These are phyloP conservation scores for Danio choprae DNA, from an alignment of 2,797 vertebrate species.

Conservation along the genomic window DNA sequence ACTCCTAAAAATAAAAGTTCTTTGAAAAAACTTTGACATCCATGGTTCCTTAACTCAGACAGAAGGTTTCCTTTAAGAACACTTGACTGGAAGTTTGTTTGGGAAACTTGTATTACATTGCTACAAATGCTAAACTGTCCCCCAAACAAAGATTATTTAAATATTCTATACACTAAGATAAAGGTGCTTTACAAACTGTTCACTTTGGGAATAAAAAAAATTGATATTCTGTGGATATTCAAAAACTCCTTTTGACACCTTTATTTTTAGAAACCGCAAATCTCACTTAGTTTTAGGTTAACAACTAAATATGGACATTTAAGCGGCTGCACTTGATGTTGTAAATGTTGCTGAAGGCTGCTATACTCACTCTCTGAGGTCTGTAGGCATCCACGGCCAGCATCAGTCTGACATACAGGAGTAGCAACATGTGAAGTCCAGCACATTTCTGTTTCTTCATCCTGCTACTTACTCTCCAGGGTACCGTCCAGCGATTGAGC, in stretches of 20 bases:
- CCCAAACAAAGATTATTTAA: too few species aligned
- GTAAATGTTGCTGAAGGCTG: conserved; percentile 18
- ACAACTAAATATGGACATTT: not conserved
- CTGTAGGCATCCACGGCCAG: conserved; percentile 49
- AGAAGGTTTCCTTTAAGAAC: not conserved
- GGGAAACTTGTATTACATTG: not conserved
- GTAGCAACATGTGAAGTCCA: conserved; percentile 50
- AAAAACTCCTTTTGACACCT: not conserved
- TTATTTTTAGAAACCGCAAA: not conserved
- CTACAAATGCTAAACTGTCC: not conserved
- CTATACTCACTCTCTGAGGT: conserved; percentile 57
- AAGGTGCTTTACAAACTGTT: too few species aligned
- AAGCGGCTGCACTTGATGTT: not conserved
- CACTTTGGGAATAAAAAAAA: too few species aligned
- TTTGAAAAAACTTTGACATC: not conserved
- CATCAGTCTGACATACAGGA: conserved; percentile 54
- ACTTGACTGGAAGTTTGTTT: not conserved
- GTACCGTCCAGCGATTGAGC: conserved; percentile 31
- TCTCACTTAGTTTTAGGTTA: not conserved
- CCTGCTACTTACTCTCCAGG: conserved; percentile 50
- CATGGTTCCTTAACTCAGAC: not conserved
- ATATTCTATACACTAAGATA: too few species aligned
- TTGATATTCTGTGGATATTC: too few species aligned
- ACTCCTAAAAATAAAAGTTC: not conserved
- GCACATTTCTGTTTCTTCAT: conserved; percentile 58